Percentiles rank a stretch among this genome's conserved stretches.
Evolutionary conservation across 2,113 vertebrate species (phyloP).

Genomic region (Ia io): DNA sequence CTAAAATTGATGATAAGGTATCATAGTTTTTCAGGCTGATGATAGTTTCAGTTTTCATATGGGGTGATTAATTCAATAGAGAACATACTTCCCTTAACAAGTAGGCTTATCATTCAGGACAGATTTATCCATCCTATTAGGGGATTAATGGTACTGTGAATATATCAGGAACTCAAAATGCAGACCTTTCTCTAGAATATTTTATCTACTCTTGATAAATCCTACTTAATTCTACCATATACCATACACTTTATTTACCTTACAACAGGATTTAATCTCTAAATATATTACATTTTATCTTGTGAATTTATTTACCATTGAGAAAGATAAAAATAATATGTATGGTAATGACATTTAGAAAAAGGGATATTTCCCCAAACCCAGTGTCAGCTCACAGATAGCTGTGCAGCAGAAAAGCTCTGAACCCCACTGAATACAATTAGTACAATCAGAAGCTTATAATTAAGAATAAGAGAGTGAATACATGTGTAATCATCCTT

Average conservation of each 20-base stretch:
- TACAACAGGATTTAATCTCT: conserved; percentile 61
- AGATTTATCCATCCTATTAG: conserved; percentile 69
- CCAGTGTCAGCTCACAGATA: conserved; percentile 12
- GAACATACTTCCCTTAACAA: conserved; percentile 68
- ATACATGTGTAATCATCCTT: conserved; percentile 75
- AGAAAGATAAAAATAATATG: conserved; percentile 68
- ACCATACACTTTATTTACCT: conserved; percentile 37
- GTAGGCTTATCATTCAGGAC: conserved; percentile 66
- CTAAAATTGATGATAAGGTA: conserved; percentile 60
- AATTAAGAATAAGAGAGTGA: conserved; percentile 78
- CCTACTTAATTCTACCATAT: conserved; percentile 58
- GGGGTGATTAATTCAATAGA: conserved; percentile 69
- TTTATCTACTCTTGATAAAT: conserved; percentile 65
- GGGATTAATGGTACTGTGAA: conserved; percentile 64
- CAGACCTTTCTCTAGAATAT: conserved; percentile 51
- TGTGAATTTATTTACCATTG: conserved; percentile 73
- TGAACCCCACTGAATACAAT: conserved; percentile 68
- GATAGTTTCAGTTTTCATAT: conserved; percentile 47
- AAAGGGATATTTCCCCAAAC: conserved; percentile 53
- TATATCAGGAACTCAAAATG: conserved; percentile 60
- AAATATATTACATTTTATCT: conserved; percentile 49
- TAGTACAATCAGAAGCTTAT: conserved; percentile 76
- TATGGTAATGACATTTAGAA: conserved; percentile 63
- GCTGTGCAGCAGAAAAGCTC: conserved; percentile 54
- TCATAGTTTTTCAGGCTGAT: conserved; percentile 53